Percentiles rank a stretch among this genome's conserved stretches.
phyloP scores from a whole-genome alignment of 1,140 invertebrate species.

The Melipona quadrifasciata region DNA sequence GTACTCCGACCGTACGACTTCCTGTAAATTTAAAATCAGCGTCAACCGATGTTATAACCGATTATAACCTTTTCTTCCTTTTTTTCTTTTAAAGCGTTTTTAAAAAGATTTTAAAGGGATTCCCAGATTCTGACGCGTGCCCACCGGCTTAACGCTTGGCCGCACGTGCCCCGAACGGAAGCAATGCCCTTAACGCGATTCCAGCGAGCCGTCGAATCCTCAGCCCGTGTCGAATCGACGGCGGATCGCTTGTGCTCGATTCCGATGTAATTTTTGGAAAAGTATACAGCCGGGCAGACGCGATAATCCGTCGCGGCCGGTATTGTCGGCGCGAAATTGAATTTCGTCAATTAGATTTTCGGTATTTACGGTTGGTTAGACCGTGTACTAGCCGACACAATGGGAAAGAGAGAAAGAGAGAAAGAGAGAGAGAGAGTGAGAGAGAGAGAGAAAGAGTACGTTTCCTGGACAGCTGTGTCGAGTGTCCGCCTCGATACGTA shows the following conservation, averaged over 20 bases:
- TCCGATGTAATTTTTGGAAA: constrained; percentile 72
- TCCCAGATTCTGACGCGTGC: neutral
- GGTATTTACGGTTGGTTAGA: constrained; percentile 81
- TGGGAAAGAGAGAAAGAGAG: constrained; percentile 38
- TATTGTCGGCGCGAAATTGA: constrained; percentile 79
- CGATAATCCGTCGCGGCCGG: constrained; percentile 54
- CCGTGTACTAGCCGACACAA: constrained; percentile 69
- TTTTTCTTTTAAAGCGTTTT: neutral
- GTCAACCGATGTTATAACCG: neutral
- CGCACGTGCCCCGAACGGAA: neutral
- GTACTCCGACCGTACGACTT: neutral
- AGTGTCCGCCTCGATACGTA: constrained; percentile 55
- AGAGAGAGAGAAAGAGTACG: constrained; percentile 2
- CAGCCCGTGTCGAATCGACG: constrained; percentile 53
- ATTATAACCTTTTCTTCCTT: neutral
- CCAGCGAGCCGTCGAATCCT: constrained; percentile 55
- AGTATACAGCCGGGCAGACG: constrained; percentile 52
- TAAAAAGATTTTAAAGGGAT: neutral
- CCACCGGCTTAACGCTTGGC: constrained; percentile 36
- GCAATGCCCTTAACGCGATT: constrained; percentile 46
- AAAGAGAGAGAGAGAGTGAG: too few relatives aligned
- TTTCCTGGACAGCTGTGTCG: constrained; percentile 74
- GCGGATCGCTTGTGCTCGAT: constrained; percentile 49
- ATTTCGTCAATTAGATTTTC: constrained; percentile 80
- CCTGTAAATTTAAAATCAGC: neutral